Base-by-base conservation (phyloP, 2,113 vertebrate species). In the Lethenteron reissneri region DNA sequence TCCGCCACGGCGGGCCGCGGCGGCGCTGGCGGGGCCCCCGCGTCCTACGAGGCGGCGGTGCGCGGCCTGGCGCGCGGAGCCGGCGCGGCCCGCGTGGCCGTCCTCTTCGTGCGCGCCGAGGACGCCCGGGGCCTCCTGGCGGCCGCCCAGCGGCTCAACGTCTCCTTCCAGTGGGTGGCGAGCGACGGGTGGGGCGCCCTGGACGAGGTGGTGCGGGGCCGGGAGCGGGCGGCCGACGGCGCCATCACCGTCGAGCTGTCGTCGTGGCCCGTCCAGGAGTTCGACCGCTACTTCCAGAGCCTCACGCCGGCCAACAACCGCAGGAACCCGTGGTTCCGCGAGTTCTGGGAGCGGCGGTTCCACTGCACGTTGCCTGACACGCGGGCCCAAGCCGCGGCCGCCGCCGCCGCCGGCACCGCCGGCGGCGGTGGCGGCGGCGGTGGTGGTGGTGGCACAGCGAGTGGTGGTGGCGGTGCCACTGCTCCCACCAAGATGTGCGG, bases 291-390 rank as follows among this genome's bases (percentile, higher is more conserved):
- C 78, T 99, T 99, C 78, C 86, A 90, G 73, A 84, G 81, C 72
- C 85, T 99, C 76, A 83, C 80, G 58, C 92, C 92, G 0, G 79
- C 81, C 74, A 88, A 80, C 76, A 99, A 99, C 78, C 82, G 82
- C 4, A 85, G 90, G 2, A 96, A 99, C 75, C 92, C 94, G 17
- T 97, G 94, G 92, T 99, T 86, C 81, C 86, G 82, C 78, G 94
- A 96, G 74, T 97, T 95, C 80, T 99, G 94, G 94, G 91, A 99
- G 76, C 94, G 97, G 79, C 89, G 90, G 70, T 97, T 95, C 76
- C 92, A 99, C 76, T 99, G 94, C 74, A 86, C 83, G 56, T 82
- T 97, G 11, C 76, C 80, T 62, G 83, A 77, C 74, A 41, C 41
- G 6, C 41, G 41, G 41, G 41, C 41, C 41, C 41, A 76, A 96